Evolutionary conservation across 2,113 vertebrate genomes (phyloP).

Genomic region (Heterotilapia buettikoferi): DNA sequence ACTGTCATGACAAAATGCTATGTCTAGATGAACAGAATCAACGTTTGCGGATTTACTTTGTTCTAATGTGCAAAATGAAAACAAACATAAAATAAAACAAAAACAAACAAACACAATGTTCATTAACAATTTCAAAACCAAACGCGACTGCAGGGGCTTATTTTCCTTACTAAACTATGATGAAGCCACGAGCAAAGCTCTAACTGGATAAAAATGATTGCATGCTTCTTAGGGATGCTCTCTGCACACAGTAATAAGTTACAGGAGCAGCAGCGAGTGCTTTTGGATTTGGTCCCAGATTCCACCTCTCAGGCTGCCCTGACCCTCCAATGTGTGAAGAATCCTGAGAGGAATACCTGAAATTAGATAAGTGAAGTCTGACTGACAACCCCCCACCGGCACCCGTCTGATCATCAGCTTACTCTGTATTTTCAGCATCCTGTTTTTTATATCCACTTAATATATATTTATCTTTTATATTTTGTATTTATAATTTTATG

Average conservation of each 20-base stretch:
- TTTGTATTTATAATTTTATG: not conserved
- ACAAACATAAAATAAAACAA: not conserved
- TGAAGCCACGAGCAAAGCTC: not conserved
- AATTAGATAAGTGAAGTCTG: not conserved
- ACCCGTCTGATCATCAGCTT: not conserved
- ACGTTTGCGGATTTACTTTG: not conserved
- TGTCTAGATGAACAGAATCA: not conserved
- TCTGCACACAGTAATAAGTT: not conserved
- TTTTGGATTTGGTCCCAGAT: not conserved
- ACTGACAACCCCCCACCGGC: not conserved
- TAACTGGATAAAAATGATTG: not conserved
- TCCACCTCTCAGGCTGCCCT: not conserved
- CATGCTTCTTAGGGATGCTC: not conserved
- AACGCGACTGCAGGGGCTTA: not conserved
- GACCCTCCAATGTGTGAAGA: not conserved
- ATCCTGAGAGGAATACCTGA: not conserved
- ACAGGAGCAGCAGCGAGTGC: not conserved
- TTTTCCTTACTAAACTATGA: not conserved
- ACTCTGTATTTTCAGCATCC: rapidly evolving
- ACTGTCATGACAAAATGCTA: not conserved
- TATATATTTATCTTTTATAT: not conserved
- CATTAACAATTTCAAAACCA: not conserved
- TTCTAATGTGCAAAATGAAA: not conserved
- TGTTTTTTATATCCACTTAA: not conserved
- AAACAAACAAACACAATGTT: not conserved